Evolutionary conservation across 2,888 invertebrate species (phyloP), one percentile per base, ranked within the genome.

Genomic region (Limulus polyphemus): DNA sequence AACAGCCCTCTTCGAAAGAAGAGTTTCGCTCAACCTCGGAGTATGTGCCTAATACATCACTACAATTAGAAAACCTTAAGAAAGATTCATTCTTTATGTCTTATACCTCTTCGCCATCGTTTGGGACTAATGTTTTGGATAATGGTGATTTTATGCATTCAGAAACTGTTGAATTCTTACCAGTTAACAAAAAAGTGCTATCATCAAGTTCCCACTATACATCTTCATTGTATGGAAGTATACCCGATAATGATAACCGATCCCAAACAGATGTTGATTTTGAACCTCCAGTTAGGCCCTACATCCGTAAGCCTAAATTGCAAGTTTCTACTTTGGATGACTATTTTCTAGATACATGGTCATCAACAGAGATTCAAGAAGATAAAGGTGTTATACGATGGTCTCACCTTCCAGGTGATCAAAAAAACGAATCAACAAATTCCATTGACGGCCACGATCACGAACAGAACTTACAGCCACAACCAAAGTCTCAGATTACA

Each of bases 401-500:
- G 32, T 32, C 32, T 32, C 32, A 32, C 32, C 32, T 32, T 32
- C 32, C 32, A 32, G 32, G 32, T 2, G 32, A 32, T 32, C 32
- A 32, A 32, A 32, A 5, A 7, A 32, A 32, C 32, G 7, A 32
- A 32, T 32, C 7, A 7, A 32, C 7, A 32, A 2, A 2, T 32
- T 32, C 32, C 7, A 2, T 32, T 32, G 32, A 32, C 7, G 32
- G 3, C 32, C 32, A 32, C 32, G 7, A 32, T 32, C 32, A 32
- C 32, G 32, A 32, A 58, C 55, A 51, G 59, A 62, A 57, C 54
- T 61, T 58, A 66, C 60, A 48, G 64, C 69, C 49, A 63, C 69
- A 48, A 74, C 80, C 0, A 76, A 80, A 87, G 74, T 90, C 91
- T 0, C 90, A 90, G 74, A 86, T 90, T 67, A 89, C 90, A 1